Base-by-base conservation (phyloP, 2,888 invertebrate genomes). In the Cartodere bifasciata region DNA sequence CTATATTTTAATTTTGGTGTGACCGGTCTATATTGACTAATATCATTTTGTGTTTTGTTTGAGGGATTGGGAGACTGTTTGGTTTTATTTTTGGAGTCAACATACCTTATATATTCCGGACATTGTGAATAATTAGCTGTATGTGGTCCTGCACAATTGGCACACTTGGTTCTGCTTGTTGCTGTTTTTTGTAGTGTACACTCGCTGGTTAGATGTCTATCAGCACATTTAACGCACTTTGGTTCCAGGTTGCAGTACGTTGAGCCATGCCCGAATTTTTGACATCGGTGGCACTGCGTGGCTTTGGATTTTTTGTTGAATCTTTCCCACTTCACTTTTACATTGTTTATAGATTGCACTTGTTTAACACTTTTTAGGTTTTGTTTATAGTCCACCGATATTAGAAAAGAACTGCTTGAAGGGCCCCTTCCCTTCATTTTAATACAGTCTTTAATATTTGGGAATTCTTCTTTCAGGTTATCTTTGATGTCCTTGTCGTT, bases 261-360 rank as follows among this genome's bases (percentile, higher is more conserved):
- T 3, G 45, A 36, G 2, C 42, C 46, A 32, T 47, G 47, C 3
- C 43, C 43, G 43, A 41, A 45, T n/a, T 38, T 32, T 35, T 48
- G 45, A 17, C 46, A 48, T 10, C 34, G 28, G 20, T 45, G 44
- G 26, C 43, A 46, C 27, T 47, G 45, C 3, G 41, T 37, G 2
- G 38, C 34, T 35, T 31, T 39, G 22, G 32, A 33, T 14, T 42
- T 42, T 2, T 13, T 12, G 9, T 17, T 10, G 13, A 21, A 20
- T 11, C 16, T n/a, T 11, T 17, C 12, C 28, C 28, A 28, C n/a
- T 3, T 20, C 3, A 28, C 13, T 20, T 3, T 3, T 2, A 16
- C 21, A 14, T 28, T 7, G 12, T 28, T 16, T 2, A 28, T n/a
- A n/a, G n/a, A n/a, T n/a, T n/a, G n/a, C n/a, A n/a, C n/a, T n/a